Evolutionary conservation across 2,888 invertebrate species (phyloP).

Genomic region (Clitarchus hookeri): DNA sequence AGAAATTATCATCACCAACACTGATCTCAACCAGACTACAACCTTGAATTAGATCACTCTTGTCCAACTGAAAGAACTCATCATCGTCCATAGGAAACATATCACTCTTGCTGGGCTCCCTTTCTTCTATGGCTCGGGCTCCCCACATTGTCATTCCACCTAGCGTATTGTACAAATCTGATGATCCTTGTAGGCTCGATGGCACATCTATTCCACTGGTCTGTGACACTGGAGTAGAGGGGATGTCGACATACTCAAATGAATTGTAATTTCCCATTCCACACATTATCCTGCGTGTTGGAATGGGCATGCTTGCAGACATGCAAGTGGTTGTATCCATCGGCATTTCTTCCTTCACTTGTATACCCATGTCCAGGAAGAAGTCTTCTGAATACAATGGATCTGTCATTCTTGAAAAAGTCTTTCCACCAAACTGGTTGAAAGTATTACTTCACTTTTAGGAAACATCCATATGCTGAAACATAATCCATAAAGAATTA

Average conservation of each 20-base stretch:
- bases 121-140: constrained; percentile 30
- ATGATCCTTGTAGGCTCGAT: constrained; percentile 52
- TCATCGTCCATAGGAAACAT: constrained; percentile 83
- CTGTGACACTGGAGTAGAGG: constrained; percentile 60
- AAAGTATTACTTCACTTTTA: neutral
- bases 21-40: constrained; percentile 85
- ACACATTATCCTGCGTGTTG: constrained; percentile 58
- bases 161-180: constrained; percentile 55
- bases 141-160: constrained; percentile 55
- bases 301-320: constrained; percentile 69
- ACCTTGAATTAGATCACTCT: constrained; percentile 81
- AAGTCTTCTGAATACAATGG: constrained; percentile 64
- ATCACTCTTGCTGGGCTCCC: constrained; percentile 36
- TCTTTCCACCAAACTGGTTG: constrained; percentile 11
- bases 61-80: constrained; percentile 77
- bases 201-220: constrained; percentile 30
- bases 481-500: neutral
- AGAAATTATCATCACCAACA: constrained; percentile 79
- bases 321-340: constrained; percentile 55
- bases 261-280: constrained; percentile 57
- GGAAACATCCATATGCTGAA: constrained; percentile 15
- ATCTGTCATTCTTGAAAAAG: constrained; percentile 60
- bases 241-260: constrained; percentile 61
- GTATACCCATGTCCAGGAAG: constrained; percentile 65
- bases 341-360: constrained; percentile 66